Evolutionary conservation across 2,888 invertebrate species (phyloP).

Genomic region (Drosophila diplacantha): DNA sequence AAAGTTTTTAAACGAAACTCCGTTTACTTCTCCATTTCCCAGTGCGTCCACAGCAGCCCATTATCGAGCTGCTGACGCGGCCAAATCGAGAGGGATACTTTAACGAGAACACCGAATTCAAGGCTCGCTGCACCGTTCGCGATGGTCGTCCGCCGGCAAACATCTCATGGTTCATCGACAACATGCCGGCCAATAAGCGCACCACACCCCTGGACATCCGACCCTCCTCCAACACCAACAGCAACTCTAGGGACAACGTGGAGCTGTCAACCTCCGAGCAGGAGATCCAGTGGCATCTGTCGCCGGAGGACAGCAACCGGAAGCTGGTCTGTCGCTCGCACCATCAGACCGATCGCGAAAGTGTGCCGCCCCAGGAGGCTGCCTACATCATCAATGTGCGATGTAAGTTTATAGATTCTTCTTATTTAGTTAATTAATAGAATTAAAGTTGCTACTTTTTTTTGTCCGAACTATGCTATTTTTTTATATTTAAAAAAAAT

Average conservation of each 20-base stretch:
- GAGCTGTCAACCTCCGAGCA: constrained; percentile 83
- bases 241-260: constrained; percentile 73
- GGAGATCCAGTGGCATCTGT: constrained; percentile 82
- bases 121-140: constrained; percentile 83
- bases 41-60: constrained; percentile 76
- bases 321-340: constrained; percentile 83
- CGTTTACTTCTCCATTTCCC: not conserved
- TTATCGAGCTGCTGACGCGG: constrained; percentile 68
- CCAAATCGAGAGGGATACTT: constrained; percentile 73
- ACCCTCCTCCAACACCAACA: constrained; percentile 74
- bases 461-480: no score
- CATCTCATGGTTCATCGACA: constrained; percentile 85
- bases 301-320: constrained; percentile 83
- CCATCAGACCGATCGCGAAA: constrained; percentile 79
- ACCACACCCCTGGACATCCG: constrained; percentile 79
- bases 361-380: constrained; percentile 71
- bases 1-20: not conserved
- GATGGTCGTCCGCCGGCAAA: constrained; percentile 87
- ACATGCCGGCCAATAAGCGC: constrained; percentile 81
- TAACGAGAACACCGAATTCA: constrained; percentile 81
- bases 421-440: not conserved
- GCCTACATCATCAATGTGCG: constrained; percentile 79
- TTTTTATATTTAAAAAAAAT: no score
- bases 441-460: no score
- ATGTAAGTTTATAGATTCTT: constrained; percentile 79